Conservation (phyloP, 2,888 invertebrate species). For the Phrixothrix hirtus region DNA sequence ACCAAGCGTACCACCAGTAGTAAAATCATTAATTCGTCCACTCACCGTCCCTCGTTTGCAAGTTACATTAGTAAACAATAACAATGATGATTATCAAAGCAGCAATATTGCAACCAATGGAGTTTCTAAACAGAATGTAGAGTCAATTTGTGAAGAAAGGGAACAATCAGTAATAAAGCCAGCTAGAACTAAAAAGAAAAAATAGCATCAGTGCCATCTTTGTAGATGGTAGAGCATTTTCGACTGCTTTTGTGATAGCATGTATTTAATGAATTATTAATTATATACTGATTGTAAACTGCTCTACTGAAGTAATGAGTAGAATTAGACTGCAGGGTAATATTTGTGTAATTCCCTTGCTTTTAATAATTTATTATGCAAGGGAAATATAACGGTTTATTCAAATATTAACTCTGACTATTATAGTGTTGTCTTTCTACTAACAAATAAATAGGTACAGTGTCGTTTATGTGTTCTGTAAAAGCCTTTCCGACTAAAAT, state of each 20-base stretch:
- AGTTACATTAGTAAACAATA: slow-evolving; percentile 54
- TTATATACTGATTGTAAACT: no score
- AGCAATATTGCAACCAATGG: slow-evolving; percentile 33
- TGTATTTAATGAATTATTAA: no score
- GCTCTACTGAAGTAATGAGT: no score
- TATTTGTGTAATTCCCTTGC: no score
- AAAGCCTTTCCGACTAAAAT: no score
- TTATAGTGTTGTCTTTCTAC: no score
- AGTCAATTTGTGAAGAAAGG: slow-evolving; percentile 35
- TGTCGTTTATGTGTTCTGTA: no score
- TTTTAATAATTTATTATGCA: no score
- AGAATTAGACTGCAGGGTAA: no score
- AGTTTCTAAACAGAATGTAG: slow-evolving; percentile 28
- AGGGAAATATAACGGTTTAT: no score
- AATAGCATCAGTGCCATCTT: slow-evolving; percentile 49
- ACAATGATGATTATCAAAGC: slow-evolving; percentile 41
- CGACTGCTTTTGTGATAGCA: slow-evolving; percentile 27
- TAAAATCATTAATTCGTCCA: slow-evolving; percentile 62
- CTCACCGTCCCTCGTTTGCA: slow-evolving; percentile 62
- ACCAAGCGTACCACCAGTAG: slow-evolving; percentile 59
- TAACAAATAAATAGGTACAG: no score
- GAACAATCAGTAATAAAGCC: slow-evolving; percentile 49
- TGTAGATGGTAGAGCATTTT: slow-evolving; percentile 42
- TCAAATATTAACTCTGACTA: no score
- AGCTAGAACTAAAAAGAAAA: slow-evolving; percentile 57